phyloP scores from a whole-genome alignment of 2,113 vertebrate genomes.

The Pomatostomus ruficeps region DNA sequence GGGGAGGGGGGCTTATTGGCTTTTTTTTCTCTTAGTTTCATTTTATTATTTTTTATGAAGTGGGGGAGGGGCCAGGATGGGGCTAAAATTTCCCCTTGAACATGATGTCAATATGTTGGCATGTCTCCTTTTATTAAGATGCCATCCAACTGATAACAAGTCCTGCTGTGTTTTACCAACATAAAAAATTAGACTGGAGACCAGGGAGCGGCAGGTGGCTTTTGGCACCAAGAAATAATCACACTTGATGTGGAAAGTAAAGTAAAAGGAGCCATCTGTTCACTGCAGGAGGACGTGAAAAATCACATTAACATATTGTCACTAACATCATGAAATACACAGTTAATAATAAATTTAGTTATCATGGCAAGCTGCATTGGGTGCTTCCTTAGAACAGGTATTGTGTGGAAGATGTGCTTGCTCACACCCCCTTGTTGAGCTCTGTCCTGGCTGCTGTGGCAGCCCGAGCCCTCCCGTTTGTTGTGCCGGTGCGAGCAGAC shows the following conservation, averaged over 20 bases:
- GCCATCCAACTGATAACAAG: conserved; percentile 97
- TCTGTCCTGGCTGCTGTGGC: not conserved
- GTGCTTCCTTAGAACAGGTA: conserved; percentile 81
- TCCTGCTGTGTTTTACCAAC: conserved; percentile 99
- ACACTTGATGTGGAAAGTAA: conserved; percentile 99
- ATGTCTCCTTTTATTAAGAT: conserved; percentile 98
- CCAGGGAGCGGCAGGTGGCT: conserved; percentile 97
- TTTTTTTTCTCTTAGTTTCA: not conserved
- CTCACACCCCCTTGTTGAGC: not conserved
- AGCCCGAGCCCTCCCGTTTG: not conserved
- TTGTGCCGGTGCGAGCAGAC: not conserved
- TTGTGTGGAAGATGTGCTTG: conserved; percentile 60
- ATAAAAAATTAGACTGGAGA: conserved; percentile 99
- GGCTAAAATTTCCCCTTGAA: conserved; percentile 94
- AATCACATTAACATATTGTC: conserved; percentile 99
- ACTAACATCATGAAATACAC: conserved; percentile 98
- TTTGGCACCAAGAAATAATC: conserved; percentile 99
- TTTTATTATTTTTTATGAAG: conserved; percentile 10
- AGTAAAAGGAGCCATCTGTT: conserved; percentile 99
- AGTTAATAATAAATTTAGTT: conserved; percentile 97
- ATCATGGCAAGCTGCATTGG: conserved; percentile 83
- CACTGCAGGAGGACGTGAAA: conserved; percentile 90
- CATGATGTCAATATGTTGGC: conserved; percentile 99
- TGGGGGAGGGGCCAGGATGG: conserved; percentile 30
- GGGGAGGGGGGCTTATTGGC: not conserved